Evolutionary conservation across 2,888 invertebrate genomes (phyloP).

Genomic region (Drosophila quasianomalipes): DNA sequence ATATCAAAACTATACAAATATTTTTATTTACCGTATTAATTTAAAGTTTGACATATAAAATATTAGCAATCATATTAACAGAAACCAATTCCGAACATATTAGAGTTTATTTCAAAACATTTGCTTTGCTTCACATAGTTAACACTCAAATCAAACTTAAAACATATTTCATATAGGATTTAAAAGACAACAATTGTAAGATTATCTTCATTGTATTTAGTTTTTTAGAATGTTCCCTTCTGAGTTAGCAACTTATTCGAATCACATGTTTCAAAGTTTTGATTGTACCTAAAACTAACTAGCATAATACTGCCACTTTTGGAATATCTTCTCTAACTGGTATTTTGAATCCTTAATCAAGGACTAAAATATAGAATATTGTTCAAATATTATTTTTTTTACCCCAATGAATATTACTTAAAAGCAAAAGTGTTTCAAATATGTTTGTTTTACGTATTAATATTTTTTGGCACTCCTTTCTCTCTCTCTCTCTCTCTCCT

Average conservation of each 20-base stretch:
- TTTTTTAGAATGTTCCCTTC: not conserved
- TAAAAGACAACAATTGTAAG: not conserved
- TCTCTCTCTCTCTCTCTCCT: not conserved
- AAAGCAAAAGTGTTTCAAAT: not conserved
- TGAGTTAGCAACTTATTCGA: not conserved
- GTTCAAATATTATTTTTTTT: not conserved
- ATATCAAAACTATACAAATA: not conserved
- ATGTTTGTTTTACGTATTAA: not conserved
- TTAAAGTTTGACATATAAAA: not conserved
- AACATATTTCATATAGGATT: not conserved
- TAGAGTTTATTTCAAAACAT: not conserved
- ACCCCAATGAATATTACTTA: not conserved
- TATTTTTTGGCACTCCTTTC: slow-evolving; percentile 20
- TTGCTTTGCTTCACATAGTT: not conserved
- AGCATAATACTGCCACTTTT: not conserved
- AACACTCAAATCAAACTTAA: not conserved
- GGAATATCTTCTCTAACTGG: not conserved
- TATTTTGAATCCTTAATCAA: not conserved
- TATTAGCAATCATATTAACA: not conserved
- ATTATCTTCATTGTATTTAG: not conserved
- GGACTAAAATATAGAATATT: not conserved
- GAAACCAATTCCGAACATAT: not conserved
- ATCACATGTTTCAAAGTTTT: not conserved
- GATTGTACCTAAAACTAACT: not conserved
- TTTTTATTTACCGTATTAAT: not conserved